These are phyloP conservation scores for Nansenia antarctica DNA, from an alignment of 2,113 vertebrate genomes.

Conservation along the genomic window DNA sequence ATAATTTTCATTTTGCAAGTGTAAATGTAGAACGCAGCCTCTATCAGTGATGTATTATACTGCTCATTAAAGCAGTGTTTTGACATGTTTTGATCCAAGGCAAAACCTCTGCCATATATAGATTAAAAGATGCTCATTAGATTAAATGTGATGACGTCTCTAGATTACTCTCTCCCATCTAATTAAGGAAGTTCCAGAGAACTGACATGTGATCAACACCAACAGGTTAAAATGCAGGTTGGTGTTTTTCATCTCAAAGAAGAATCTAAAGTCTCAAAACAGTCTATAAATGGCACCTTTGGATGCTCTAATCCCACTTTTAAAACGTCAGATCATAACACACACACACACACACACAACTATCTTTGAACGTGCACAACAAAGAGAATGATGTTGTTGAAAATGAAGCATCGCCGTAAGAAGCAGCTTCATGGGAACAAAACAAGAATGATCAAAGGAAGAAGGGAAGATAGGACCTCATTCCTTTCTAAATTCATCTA, in stretches of 20 bases:
- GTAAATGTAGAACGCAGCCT: background rate
- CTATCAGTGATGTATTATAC: background rate
- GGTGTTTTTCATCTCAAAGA: background rate
- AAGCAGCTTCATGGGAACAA: conserved; percentile 9
- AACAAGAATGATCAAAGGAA: conserved; percentile 15
- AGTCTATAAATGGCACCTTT: background rate
- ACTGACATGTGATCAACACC: background rate
- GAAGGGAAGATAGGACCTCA: background rate
- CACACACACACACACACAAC: background rate
- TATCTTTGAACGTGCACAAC: background rate
- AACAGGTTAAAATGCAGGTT: background rate
- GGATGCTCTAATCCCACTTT: background rate
- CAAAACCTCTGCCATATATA: background rate
- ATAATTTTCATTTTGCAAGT: background rate
- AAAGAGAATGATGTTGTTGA: background rate
- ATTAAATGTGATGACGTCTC: background rate
- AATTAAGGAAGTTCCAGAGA: background rate
- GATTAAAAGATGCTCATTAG: background rate
- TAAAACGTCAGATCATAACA: background rate
- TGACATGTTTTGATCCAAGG: background rate
- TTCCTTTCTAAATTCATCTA: background rate
- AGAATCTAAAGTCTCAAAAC: background rate
- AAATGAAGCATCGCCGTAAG: conserved; percentile 5
- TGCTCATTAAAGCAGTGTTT: too few relatives aligned
- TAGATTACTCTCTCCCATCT: background rate